Conservation (phyloP, 2,888 invertebrate species). For the Geotrupes spiniger region DNA sequence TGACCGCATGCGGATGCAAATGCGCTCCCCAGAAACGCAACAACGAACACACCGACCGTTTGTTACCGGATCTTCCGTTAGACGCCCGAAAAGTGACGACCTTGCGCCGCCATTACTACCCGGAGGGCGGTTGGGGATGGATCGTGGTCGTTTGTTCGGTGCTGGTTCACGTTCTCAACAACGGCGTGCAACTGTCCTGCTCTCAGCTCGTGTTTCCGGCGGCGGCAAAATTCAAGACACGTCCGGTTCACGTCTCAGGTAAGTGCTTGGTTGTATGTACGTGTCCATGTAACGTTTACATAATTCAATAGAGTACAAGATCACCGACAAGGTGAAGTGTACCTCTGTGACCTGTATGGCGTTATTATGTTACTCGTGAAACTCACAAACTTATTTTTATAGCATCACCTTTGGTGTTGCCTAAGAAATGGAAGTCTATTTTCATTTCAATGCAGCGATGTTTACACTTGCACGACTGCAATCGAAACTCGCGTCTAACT, state of each 20-base stretch:
- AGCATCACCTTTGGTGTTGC: too few relatives aligned
- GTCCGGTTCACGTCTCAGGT: conserved; percentile 66
- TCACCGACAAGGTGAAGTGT: too few relatives aligned
- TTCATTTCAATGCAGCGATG: too few relatives aligned
- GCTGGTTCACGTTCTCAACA: conserved; percentile 68
- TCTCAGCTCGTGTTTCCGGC: conserved; percentile 61
- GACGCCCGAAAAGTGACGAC: conserved; percentile 48
- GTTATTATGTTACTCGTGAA: too few relatives aligned
- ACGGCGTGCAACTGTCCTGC: conserved; percentile 69
- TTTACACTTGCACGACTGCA: too few relatives aligned
- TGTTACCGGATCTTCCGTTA: conserved; percentile 41
- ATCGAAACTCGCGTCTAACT: too few relatives aligned
- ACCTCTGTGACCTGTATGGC: too few relatives aligned
- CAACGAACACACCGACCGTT: conserved; percentile 33
- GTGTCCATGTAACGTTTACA: background rate
- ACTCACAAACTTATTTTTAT: too few relatives aligned
- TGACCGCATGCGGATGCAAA: conserved; percentile 18
- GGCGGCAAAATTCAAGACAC: conserved; percentile 59
- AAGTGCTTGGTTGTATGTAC: conserved; percentile 34
- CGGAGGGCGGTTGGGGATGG: conserved; percentile 88
- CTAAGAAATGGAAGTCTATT: too few relatives aligned
- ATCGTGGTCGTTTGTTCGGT: conserved; percentile 71
- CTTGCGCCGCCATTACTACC: conserved; percentile 72
- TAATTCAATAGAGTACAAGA: too few relatives aligned
- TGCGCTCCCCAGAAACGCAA: conserved; percentile 22